These are phyloP conservation scores for Drosophila subquinaria DNA, from an alignment of 2,888 invertebrate species.

Conservation along the genomic window DNA sequence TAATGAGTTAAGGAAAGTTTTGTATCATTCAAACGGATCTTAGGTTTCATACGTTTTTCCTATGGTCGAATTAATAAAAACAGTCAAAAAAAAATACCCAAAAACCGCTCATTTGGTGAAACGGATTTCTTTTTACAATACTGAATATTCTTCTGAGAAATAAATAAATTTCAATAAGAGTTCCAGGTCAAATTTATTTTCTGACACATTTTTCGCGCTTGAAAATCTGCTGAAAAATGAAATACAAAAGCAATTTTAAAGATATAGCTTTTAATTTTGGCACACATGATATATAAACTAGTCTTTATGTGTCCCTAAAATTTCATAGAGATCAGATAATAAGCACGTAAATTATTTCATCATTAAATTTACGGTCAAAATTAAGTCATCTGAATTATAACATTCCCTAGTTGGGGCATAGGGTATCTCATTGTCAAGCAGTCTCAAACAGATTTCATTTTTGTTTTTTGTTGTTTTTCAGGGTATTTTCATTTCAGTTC, in stretches of 20 bases:
- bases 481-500: constrained; percentile 19
- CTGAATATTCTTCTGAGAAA: too few species aligned
- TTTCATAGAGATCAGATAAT: not conserved
- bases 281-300: not conserved
- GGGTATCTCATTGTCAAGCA: not conserved
- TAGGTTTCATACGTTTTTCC: too few species aligned
- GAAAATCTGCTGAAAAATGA: not conserved
- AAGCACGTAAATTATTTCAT: not conserved
- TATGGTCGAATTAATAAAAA: too few species aligned
- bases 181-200: not conserved
- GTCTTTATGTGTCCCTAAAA: not conserved
- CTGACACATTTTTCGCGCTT: not conserved
- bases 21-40: too few species aligned
- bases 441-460: not conserved
- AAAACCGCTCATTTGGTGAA: too few species aligned
- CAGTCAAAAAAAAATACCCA: too few species aligned
- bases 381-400: not conserved
- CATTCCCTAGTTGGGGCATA: too few species aligned
- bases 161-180: too few species aligned
- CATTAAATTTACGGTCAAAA: too few species aligned
- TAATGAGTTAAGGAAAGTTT: too few species aligned
- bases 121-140: too few species aligned
- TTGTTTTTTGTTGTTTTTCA: constrained; percentile 20
- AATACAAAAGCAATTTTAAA: not conserved
- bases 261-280: not conserved